Evolutionary conservation across 2,888 invertebrate species (phyloP).

Genomic region (Bellardia bayeri): DNA sequence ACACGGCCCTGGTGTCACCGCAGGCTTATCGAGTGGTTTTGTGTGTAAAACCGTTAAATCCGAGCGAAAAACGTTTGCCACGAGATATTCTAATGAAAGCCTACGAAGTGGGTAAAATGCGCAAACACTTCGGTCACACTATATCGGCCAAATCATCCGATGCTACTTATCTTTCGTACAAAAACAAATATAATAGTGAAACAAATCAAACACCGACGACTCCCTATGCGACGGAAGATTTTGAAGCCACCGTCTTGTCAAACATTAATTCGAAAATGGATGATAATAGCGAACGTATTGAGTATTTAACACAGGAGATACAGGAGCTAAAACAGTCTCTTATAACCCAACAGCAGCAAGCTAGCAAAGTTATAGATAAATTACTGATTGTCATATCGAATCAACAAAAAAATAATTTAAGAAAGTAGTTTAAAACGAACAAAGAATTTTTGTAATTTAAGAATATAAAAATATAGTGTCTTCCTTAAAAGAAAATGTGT

Average conservation of each 20-base stretch:
- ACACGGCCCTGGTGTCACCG: conserved; percentile 91
- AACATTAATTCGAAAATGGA: conserved; percentile 88
- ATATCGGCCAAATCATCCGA: conserved; percentile 88
- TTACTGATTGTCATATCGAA: conserved; percentile 83
- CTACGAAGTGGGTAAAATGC: conserved; percentile 91
- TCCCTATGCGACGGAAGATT: conserved; percentile 85
- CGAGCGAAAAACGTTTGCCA: conserved; percentile 92
- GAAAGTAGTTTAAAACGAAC: conserved; percentile 77
- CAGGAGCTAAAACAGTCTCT: conserved; percentile 87
- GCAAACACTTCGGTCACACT: conserved; percentile 89
- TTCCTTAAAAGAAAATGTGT: conserved; percentile 37
- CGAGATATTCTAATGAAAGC: conserved; percentile 92
- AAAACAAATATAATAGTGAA: conserved; percentile 88
- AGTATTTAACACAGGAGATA: conserved; percentile 88
- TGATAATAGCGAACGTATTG: conserved; percentile 88
- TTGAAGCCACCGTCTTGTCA: conserved; percentile 86
- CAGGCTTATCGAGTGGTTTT: conserved; percentile 92
- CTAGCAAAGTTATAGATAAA: conserved; percentile 84
- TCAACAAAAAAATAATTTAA: conserved; percentile 84
- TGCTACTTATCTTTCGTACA: conserved; percentile 87
- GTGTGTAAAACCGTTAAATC: conserved; percentile 93
- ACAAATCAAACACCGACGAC: conserved; percentile 81
- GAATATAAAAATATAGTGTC: not conserved
- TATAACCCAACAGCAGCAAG: conserved; percentile 84
- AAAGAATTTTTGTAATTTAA: conserved; percentile 36